Conservation (phyloP, 1,140 invertebrate species). For the Ooceraea biroi region DNA sequence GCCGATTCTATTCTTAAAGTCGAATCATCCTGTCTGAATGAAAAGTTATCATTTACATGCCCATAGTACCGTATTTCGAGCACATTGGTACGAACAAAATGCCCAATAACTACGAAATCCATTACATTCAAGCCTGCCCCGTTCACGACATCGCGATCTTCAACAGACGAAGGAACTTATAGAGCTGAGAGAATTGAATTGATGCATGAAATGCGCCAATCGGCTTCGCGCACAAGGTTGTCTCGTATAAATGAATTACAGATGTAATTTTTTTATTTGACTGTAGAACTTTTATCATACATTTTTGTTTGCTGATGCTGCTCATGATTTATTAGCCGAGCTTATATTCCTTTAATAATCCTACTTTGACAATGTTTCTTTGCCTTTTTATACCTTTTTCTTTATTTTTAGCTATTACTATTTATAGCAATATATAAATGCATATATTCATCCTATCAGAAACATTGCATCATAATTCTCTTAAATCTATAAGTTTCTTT, state of each 20-base stretch:
- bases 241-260: constrained; percentile 54
- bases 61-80: constrained; percentile 76
- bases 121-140: constrained; percentile 80
- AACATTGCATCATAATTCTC: constrained; percentile 55
- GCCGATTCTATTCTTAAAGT: constrained; percentile 1
- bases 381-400: constrained; percentile 29
- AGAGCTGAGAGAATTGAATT: constrained; percentile 74
- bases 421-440: neutral
- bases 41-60: constrained; percentile 68
- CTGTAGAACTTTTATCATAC: neutral
- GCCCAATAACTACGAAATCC: constrained; percentile 64
- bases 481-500: constrained; percentile 65
- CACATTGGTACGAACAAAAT: constrained; percentile 74
- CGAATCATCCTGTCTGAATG: neutral
- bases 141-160: constrained; percentile 80
- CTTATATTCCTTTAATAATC: constrained; percentile 4
- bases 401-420: constrained; percentile 3
- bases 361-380: neutral
- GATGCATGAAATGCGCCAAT: constrained; percentile 50
- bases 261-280: neutral
- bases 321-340: neutral
- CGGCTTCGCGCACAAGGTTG: constrained; percentile 75
- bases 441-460: neutral
- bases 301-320: neutral
- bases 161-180: constrained; percentile 82